Evolutionary conservation across 1,140 invertebrate genomes (phyloP).

Genomic region (Nilaparvata lugens): DNA sequence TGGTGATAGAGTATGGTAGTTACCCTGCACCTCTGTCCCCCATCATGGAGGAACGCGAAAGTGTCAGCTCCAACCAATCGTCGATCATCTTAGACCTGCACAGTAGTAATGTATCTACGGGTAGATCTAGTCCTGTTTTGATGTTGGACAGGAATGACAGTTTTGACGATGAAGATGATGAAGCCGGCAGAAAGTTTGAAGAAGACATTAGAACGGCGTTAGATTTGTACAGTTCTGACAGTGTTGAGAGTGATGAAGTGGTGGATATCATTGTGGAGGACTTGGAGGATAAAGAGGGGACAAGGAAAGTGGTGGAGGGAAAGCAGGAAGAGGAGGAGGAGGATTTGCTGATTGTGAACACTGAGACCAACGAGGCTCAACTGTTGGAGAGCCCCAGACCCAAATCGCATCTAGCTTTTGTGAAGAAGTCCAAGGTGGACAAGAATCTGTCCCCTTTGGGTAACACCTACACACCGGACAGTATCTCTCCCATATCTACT

Average conservation of each 20-base stretch:
- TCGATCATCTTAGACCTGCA: constrained; percentile 20
- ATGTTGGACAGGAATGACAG: neutral
- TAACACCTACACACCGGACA: constrained; percentile 30
- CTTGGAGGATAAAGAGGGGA: constrained; percentile 16
- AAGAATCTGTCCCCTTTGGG: constrained; percentile 16
- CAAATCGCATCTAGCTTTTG: constrained; percentile 26
- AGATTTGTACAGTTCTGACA: constrained; percentile 14
- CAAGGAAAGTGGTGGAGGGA: constrained; percentile 18
- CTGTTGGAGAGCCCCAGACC: constrained; percentile 36
- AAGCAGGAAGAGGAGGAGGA: constrained; percentile 30
- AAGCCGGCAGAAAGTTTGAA: constrained; percentile 19
- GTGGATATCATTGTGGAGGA: constrained; percentile 20
- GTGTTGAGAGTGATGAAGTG: constrained; percentile 17
- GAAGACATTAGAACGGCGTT: constrained; percentile 24
- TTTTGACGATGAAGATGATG: constrained; percentile 3
- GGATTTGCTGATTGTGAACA: constrained; percentile 45
- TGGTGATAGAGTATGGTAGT: constrained; percentile 22
- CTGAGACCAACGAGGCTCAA: constrained; percentile 42
- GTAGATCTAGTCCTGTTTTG: constrained; percentile 15
- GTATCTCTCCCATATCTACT: constrained; percentile 23
- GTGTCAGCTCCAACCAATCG: constrained; percentile 25
- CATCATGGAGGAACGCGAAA: constrained; percentile 47
- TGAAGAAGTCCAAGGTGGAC: constrained; percentile 19
- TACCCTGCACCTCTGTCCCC: constrained; percentile 44
- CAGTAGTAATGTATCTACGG: constrained; percentile 8